Evolutionary conservation across 2,888 invertebrate genomes (phyloP).

Genomic region (Laspeyria flexula): DNA sequence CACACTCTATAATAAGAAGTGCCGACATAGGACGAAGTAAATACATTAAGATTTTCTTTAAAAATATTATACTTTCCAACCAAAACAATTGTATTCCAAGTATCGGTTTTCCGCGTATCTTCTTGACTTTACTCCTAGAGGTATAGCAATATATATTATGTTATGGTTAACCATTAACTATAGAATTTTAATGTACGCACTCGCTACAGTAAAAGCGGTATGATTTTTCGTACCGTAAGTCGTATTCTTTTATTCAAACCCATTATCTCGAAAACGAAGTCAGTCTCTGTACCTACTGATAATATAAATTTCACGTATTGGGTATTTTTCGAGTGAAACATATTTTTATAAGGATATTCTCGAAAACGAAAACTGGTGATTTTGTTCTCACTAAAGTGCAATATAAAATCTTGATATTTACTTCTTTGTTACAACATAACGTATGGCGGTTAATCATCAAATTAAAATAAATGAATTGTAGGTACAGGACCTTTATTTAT

Average conservation of each 20-base stretch:
- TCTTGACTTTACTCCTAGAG: no score
- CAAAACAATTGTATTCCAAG: no score
- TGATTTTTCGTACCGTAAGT: background rate
- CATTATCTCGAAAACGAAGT: constrained; percentile 2
- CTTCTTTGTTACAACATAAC: no score
- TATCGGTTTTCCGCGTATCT: no score
- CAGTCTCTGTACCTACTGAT: constrained; percentile 1
- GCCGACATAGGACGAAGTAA: background rate
- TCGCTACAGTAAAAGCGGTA: background rate
- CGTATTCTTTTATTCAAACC: constrained; percentile 23
- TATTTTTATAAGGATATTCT: background rate
- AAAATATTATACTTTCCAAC: background rate
- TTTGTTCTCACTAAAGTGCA: no score
- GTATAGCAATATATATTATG: no score
- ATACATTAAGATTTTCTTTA: background rate
- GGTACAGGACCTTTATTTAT: no score
- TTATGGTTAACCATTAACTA: no score
- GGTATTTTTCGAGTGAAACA: background rate
- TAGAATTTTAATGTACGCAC: constrained; percentile 6
- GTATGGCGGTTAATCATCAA: no score
- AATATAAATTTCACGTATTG: background rate
- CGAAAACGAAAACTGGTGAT: background rate
- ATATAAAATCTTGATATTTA: no score
- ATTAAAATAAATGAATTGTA: no score
- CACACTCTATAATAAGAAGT: background rate